Base-by-base conservation (phyloP, 53 echinoderm and acorn worm genomes). In the Patiria pectinifera region DNA sequence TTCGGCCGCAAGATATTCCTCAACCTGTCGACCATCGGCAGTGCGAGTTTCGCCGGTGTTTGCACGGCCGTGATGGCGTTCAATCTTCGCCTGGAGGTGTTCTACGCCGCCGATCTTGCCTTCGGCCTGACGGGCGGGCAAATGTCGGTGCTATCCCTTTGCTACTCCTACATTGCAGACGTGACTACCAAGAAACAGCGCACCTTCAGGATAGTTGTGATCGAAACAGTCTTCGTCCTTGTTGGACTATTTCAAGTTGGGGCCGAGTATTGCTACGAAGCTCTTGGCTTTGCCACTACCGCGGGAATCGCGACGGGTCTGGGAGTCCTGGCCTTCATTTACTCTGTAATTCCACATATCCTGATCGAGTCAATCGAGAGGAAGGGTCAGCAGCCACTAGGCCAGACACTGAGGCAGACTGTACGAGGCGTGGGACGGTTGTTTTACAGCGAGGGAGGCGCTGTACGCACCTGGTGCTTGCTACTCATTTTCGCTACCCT, bases 131-230 rank as follows among this genome's bases (percentile, higher is more conserved):
- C 91, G 6, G 95, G 95, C 11, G 61, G 91, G 75, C 60, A 72
- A 23, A 59, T 87, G 22, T 25, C 91, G 11, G 53, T 93, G 10
- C 82, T 93, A 58, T 76, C 91, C 13, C 84, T 90, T 2, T 80
- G 82, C 63, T 91, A 85, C 47, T 43, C 78, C 58, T 93, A 93
- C 85, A 88, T 95, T 45, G 80, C 95, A 23, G 95, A 95, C 85
- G 86, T 95, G 45, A 93, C 93, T 3, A 59, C 82, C 4, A 78
- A 84, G 82, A 86, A 76, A 19, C 25, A 93, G 10, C 91, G 93
- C 46, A 95, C 91, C 59, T 80, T 93, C 44, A 79, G 91, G 10
- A 91, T 95, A 6, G 91, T 95, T 35, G 44, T 95, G 63, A 60
- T 93, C 0, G 95, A 95, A 76, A 86, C 91, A n/a, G 84, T 86